A percentile compares a stretch with the other conserved stretches of the same genome.
These are phyloP conservation scores for Neodiprion virginianus DNA, from an alignment of 1,140 invertebrate species.

Conservation along the genomic window DNA sequence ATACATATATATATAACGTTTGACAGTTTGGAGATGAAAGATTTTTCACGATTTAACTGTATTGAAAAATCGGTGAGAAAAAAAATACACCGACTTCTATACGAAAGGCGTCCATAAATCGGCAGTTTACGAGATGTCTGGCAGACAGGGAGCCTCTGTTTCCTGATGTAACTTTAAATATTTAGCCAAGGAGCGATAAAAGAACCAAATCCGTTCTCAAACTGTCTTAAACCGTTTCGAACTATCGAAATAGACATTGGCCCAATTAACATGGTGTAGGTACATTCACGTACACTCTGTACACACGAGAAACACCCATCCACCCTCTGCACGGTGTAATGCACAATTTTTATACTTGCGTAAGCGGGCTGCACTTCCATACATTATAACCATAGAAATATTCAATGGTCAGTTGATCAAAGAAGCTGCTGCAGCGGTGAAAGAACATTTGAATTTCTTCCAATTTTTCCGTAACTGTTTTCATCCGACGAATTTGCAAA, in stretches of 20 bases:
- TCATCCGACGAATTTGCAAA: too few species aligned
- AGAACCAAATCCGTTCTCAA: constrained; percentile 3
- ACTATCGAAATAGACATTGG: constrained; percentile 13
- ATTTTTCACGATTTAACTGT: neutral
- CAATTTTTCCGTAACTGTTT: too few species aligned
- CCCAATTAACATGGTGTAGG: neutral
- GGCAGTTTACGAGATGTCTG: constrained; percentile 14
- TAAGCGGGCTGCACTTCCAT: too few species aligned
- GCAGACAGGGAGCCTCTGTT: constrained; percentile 10
- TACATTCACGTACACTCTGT: too few species aligned
- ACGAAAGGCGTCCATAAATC: constrained; percentile 9
- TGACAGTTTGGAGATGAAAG: neutral
- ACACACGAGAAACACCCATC: too few species aligned
- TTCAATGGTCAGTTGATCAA: too few species aligned
- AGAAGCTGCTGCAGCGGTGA: too few species aligned
- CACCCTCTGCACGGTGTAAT: too few species aligned
- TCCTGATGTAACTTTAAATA: constrained; percentile 15
- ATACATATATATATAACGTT: neutral
- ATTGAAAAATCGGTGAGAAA: neutral
- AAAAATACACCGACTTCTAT: neutral
- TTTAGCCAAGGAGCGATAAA: constrained; percentile 15
- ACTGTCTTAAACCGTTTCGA: neutral
- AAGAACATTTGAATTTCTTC: too few species aligned
- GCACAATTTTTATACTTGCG: too few species aligned
- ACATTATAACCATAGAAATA: too few species aligned